Evolutionary conservation across 2,888 invertebrate genomes (phyloP), one percentile per base, ranked within the genome.

Genomic region (Parnassius apollo): DNA sequence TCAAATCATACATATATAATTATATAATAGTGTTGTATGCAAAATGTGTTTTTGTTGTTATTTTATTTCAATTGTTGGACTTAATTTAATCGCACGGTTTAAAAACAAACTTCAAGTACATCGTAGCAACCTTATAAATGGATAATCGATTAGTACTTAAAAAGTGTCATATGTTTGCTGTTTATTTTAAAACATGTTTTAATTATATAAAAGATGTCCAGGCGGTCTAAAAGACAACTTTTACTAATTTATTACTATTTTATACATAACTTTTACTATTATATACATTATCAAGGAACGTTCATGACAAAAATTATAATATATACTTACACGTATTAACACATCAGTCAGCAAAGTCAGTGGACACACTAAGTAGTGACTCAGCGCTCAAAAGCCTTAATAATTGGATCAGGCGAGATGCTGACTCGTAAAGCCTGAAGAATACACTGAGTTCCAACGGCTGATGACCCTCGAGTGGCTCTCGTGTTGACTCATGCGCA

Each of bases 401-500:
- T 83, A 85, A 85, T 75, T 71, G 74, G 76, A 82, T 85, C 84
- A 80, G 66, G 65, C 67, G 68, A 70, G 72, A 67, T 69, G 75
- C 75, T 75, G 73, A 74, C 69, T 68, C 65, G 60, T 65, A 69
- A 57, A 68, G 76, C 76, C 74, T 75, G 73, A 68, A 64, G 64
- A 64, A 60, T 44, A 60, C 50, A 63, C 64, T 64, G 64, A 64
- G 64, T 60, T 13, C 60, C 42, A 51, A 51, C 61, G 64, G 70
- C 68, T 68, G 68, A 68, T 70, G 70, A 69, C 71, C 68, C 72
- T 75, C 70, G 73, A 75, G 71, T 72, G 69, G 73, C 74, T 71
- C 84, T 85, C 70, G 64, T 79, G 69, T 76, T 70, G 65, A 77
- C 69, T 77, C 85, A 86, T 87, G 86, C 86, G 86, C 86, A 77